A percentile compares a stretch with the other conserved stretches of the same genome.
phyloP scores from a whole-genome alignment of 2,113 vertebrate genomes.

The Rafetus swinhoei region DNA sequence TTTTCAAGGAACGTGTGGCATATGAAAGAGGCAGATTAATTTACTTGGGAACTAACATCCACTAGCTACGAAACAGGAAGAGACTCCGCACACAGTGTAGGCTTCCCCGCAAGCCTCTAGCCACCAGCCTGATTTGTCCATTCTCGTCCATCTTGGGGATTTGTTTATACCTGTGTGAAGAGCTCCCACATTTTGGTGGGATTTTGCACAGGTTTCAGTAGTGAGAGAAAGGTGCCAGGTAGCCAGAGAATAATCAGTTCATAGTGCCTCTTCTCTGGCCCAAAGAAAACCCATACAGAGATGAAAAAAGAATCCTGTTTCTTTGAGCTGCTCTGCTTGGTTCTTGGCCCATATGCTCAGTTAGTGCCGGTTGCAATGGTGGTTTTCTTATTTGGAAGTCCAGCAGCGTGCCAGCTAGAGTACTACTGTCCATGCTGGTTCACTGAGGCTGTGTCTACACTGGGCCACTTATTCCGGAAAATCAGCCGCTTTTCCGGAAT shows the following conservation, averaged over 20 bases:
- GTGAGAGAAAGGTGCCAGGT: not conserved
- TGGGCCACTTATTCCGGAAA: too few relatives aligned
- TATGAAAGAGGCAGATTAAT: not conserved
- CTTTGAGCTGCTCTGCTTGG: not conserved
- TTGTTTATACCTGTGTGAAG: not conserved
- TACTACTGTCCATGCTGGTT: not conserved
- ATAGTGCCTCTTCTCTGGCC: not conserved
- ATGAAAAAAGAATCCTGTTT: not conserved
- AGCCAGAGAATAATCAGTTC: too few relatives aligned
- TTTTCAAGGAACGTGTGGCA: not conserved
- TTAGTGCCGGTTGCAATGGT: not conserved
- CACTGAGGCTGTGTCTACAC: too few relatives aligned
- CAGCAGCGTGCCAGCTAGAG: not conserved
- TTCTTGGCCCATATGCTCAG: not conserved
- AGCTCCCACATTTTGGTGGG: not conserved
- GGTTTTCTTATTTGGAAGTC: constrained; percentile 12
- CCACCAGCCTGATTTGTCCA: not conserved
- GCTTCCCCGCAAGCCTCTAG: too few relatives aligned
- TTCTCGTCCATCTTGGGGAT: not conserved
- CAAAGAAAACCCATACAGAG: not conserved
- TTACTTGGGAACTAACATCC: not conserved
- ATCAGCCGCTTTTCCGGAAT: too few relatives aligned
- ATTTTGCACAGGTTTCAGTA: not conserved
- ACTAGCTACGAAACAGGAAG: not conserved
- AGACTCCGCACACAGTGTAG: not conserved